phyloP scores from a whole-genome alignment of 2,888 invertebrate species.

The Leptinotarsa peninsularis region DNA sequence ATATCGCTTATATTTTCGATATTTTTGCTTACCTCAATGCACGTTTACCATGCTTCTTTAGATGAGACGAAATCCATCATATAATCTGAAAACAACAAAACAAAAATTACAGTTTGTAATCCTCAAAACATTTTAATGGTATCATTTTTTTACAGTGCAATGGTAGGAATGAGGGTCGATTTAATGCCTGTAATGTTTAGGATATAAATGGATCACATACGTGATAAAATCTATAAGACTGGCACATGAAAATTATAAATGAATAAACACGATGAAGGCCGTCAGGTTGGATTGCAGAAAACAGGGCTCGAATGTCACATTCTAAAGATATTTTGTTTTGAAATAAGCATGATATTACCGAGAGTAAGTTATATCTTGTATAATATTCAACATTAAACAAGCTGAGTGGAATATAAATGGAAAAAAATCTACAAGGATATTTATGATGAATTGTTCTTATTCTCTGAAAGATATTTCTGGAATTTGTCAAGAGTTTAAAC shows the following conservation, averaged over 20 bases:
- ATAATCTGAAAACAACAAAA: slow-evolving; percentile 36
- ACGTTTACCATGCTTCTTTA: slow-evolving; percentile 35
- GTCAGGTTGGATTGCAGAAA: slow-evolving; percentile 2
- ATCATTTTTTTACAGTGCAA: no score
- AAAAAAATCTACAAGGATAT: no score
- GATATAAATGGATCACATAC: not conserved
- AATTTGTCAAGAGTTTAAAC: no score
- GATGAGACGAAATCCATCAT: slow-evolving; percentile 37
- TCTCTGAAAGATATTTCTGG: no score
- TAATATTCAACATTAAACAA: no score
- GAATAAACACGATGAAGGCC: slow-evolving; percentile 16
- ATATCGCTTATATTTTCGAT: not conserved
- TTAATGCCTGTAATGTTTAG: not conserved
- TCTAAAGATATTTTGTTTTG: slow-evolving; percentile 6
- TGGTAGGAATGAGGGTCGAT: no score
- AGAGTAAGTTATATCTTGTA: no score
- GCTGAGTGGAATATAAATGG: no score
- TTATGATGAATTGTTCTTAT: no score
- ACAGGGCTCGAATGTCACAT: slow-evolving; percentile 7
- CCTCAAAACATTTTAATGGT: no score
- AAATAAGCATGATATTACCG: not conserved
- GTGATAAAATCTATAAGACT: slow-evolving; percentile 22
- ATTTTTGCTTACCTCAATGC: slow-evolving; percentile 37
- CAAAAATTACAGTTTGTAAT: no score
- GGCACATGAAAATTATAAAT: not conserved